These are phyloP conservation scores for Phortica variegata DNA, from an alignment of 1,140 invertebrate genomes.

Conservation along the genomic window DNA sequence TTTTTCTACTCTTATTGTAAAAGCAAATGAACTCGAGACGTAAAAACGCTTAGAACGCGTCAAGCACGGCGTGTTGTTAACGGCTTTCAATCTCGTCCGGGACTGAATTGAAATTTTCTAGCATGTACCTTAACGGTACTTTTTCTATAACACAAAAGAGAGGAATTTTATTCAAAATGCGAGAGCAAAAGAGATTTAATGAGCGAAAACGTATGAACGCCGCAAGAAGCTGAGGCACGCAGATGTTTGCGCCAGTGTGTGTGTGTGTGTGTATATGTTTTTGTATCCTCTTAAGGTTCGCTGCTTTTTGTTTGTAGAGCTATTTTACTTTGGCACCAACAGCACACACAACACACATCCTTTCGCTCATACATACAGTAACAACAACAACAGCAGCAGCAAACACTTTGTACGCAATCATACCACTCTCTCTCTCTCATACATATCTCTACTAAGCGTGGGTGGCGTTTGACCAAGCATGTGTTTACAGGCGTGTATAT, in stretches of 20 bases:
- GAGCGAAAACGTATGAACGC: background rate
- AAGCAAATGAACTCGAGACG: too few species aligned
- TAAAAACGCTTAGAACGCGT: conserved; percentile 15
- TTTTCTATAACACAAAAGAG: conserved; percentile 16
- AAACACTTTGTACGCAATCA: too few species aligned
- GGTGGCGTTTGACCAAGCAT: too few species aligned
- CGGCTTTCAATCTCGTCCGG: conserved; percentile 43
- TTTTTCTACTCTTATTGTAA: conserved; percentile 9
- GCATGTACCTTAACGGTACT: conserved; percentile 47
- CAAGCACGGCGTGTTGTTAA: conserved; percentile 46
- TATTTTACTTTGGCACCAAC: too few species aligned
- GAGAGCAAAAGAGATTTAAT: conserved; percentile 1
- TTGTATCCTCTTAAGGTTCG: too few species aligned
- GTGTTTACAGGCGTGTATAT: too few species aligned
- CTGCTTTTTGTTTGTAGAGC: too few species aligned
- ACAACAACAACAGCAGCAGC: too few species aligned
- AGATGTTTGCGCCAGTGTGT: background rate
- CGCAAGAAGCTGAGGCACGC: conserved; percentile 19
- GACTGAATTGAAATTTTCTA: conserved; percentile 52
- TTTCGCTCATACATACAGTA: too few species aligned
- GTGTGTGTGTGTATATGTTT: conserved; percentile 12
- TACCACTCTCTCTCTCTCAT: too few species aligned
- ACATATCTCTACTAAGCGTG: too few species aligned
- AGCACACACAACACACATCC: too few species aligned
- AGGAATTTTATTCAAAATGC: conserved; percentile 2